These are phyloP conservation scores for Chrysopilus asiliformis DNA, from an alignment of 2,888 invertebrate species.

Conservation along the genomic window DNA sequence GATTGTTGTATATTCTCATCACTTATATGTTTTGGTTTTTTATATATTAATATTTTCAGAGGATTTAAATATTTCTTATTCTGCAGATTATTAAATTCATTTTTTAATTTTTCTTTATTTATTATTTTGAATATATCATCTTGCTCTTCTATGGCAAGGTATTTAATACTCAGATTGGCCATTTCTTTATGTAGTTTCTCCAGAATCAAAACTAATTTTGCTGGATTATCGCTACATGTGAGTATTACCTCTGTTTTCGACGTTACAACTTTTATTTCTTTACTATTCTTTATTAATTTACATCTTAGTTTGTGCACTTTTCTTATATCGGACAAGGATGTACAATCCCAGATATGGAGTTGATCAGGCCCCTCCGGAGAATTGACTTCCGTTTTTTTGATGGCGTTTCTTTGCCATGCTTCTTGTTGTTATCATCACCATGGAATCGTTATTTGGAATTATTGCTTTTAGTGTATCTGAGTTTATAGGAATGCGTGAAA, in stretches of 20 bases:
- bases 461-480: neutral
- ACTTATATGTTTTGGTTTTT: too few relatives aligned
- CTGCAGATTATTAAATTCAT: neutral
- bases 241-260: neutral
- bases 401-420: neutral
- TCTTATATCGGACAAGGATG: neutral
- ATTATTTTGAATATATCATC: neutral
- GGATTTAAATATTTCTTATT: too few relatives aligned
- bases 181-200: too few relatives aligned
- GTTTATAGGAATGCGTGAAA: slow-evolving; percentile 9
- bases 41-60: too few relatives aligned
- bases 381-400: too few relatives aligned
- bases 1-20: too few relatives aligned
- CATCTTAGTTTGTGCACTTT: neutral
- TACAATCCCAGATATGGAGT: neutral
- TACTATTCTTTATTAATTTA: neutral
- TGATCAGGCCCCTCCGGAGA: too few relatives aligned
- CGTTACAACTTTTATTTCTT: neutral
- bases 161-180: too few relatives aligned
- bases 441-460: neutral
- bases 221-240: neutral
- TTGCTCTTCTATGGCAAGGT: neutral
- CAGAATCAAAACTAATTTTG: too few relatives aligned
- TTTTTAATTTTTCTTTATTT: neutral
- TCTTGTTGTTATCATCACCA: neutral